Conservation (phyloP, 2,113 vertebrate species). For the Rhea pennata region DNA sequence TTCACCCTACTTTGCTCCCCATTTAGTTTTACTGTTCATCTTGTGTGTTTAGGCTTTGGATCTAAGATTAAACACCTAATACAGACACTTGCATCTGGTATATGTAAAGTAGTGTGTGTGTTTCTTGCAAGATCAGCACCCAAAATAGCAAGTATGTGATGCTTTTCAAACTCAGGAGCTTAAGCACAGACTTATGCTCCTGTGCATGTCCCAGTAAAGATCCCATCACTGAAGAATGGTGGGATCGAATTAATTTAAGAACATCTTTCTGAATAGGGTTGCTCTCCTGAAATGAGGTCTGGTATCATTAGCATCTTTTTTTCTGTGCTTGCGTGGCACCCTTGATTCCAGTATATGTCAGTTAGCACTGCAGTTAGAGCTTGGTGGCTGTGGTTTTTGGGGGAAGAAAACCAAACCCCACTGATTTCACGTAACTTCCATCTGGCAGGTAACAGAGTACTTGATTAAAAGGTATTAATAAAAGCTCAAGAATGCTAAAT, state of each 20-base stretch:
- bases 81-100: neutral
- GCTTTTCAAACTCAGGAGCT: neutral
- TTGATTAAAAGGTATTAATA: neutral
- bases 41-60: neutral
- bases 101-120: neutral
- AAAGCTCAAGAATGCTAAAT: neutral
- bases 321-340: too few species aligned
- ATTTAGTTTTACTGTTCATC: neutral
- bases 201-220: too few species aligned
- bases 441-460: neutral
- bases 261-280: neutral
- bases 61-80: neutral
- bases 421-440: neutral
- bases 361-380: neutral
- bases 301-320: neutral
- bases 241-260: neutral
- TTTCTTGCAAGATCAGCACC: neutral
- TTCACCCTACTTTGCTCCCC: neutral
- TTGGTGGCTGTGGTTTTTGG: neutral
- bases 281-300: neutral
- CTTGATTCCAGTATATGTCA: accelerated
- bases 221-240: neutral
- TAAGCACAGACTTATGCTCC: neutral
- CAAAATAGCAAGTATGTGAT: neutral
- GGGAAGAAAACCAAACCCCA: accelerated